Evolutionary conservation across 92 coral and sea anemone genomes (phyloP).

Genomic region (Actinostola sp.): DNA sequence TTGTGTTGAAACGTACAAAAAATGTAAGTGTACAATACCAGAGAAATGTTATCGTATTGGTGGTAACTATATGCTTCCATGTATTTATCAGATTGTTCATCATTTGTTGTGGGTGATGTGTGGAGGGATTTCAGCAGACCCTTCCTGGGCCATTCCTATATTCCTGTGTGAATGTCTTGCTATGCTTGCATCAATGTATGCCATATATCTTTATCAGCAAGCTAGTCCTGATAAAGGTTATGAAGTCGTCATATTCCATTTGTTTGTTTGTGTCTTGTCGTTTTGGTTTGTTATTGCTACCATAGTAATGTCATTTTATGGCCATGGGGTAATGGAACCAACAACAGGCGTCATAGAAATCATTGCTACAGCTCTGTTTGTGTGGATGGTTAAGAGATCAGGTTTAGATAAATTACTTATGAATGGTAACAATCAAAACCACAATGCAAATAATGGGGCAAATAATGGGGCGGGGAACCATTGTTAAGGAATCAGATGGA

Average conservation of each 20-base stretch:
- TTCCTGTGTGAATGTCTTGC: conserved; percentile 20
- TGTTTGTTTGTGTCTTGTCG: not conserved
- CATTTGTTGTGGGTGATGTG: conserved; percentile 61
- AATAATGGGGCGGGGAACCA: not conserved
- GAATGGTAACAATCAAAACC: not conserved
- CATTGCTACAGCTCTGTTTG: not conserved
- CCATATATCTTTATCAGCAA: not conserved
- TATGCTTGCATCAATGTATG: not conserved
- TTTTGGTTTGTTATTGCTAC: not conserved
- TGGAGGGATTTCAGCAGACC: conserved; percentile 58
- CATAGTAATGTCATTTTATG: not conserved
- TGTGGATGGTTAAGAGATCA: not conserved
- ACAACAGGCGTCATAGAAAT: not conserved
- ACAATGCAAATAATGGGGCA: not conserved
- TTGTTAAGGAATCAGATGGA: no score
- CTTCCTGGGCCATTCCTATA: conserved; percentile 64
- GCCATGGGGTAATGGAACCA: not conserved
- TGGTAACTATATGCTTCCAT: conserved; percentile 2
- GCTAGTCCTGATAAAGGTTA: not conserved
- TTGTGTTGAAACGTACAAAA: not conserved
- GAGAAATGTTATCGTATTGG: no score
- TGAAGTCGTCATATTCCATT: not conserved
- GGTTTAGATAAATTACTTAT: not conserved
- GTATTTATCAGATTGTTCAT: conserved; percentile 35
- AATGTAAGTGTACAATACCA: not conserved